These are phyloP conservation scores for Leptosomus discolor DNA, from an alignment of 2,113 vertebrate genomes.

Conservation along the genomic window DNA sequence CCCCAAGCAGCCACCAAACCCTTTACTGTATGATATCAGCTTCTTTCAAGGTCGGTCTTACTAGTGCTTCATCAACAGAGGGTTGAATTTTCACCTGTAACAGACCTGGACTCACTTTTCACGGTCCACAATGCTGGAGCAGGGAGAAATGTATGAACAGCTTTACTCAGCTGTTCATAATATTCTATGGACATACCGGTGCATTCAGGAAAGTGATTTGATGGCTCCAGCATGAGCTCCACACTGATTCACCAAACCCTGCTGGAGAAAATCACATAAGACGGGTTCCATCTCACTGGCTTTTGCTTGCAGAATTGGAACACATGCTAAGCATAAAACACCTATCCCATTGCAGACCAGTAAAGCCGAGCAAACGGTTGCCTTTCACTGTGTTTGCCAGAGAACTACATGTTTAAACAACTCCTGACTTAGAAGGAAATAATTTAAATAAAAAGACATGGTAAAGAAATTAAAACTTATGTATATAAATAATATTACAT, in stretches of 20 bases:
- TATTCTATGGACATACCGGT: too few relatives aligned
- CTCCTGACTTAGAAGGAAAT: background rate
- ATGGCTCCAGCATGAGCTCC: background rate
- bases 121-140: background rate
- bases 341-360: background rate
- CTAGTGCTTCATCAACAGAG: background rate
- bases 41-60: background rate
- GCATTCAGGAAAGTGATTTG: background rate
- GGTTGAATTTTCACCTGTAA: background rate
- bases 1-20: background rate
- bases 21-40: background rate
- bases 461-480: slow-evolving; percentile 10
- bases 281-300: background rate
- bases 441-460: background rate
- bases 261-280: background rate
- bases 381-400: background rate
- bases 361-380: background rate
- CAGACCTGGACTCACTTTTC: background rate
- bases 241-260: background rate
- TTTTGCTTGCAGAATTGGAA: background rate
- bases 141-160: background rate
- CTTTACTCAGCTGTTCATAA: background rate
- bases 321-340: background rate
- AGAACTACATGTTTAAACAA: background rate
- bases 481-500: background rate